phyloP scores from a whole-genome alignment of 2,797 vertebrate species.

The Cirrhinus mrigala region DNA sequence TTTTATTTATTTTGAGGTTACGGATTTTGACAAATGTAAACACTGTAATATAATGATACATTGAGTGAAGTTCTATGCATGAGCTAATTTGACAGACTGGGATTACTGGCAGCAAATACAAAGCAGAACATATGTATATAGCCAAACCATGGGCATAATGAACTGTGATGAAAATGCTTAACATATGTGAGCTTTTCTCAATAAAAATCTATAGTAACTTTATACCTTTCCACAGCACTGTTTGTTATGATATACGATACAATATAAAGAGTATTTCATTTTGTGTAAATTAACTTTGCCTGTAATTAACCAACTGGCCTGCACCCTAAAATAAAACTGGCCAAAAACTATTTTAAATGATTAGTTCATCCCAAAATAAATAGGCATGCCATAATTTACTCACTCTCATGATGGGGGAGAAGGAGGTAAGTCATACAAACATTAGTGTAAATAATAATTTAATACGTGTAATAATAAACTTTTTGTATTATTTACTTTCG shows the following conservation, averaged over 20 bases:
- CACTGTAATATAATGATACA: not conserved
- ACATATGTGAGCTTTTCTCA: constrained; percentile 8
- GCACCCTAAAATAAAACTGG: not conserved
- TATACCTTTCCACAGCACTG: not conserved
- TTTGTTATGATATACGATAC: not conserved
- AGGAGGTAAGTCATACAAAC: not conserved
- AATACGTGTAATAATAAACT: not conserved
- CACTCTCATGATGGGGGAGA: not conserved
- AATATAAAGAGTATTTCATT: not conserved
- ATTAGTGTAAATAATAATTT: too few relatives aligned
- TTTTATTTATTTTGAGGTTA: constrained; percentile 11
- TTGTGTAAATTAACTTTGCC: not conserved
- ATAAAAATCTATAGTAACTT: not conserved
- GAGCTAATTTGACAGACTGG: constrained; percentile 6
- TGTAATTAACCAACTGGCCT: not conserved
- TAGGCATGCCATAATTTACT: not conserved
- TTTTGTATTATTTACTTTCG: not conserved
- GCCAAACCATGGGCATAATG: not conserved
- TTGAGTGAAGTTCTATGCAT: not conserved
- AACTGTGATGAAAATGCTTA: constrained; percentile 8
- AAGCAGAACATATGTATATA: not conserved
- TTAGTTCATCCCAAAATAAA: not conserved
- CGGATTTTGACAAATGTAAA: constrained; percentile 4
- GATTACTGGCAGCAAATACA: constrained; percentile 20
- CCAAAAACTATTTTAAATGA: not conserved